These are phyloP conservation scores for Ginglymostoma cirratum DNA, from an alignment of 2,113 vertebrate species.

Conservation along the genomic window DNA sequence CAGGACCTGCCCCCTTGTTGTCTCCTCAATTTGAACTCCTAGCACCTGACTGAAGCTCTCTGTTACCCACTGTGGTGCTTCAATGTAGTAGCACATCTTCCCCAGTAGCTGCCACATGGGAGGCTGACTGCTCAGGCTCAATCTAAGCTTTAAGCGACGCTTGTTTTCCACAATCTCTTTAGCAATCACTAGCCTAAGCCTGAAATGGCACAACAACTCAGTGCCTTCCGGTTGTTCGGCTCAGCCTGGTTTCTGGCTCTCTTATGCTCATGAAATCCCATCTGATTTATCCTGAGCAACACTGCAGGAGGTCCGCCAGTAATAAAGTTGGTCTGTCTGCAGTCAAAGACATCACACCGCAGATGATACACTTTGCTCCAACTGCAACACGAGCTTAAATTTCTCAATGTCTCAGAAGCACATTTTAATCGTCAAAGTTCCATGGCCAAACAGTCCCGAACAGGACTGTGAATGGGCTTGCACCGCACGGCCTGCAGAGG, in stretches of 20 bases:
- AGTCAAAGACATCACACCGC: not conserved
- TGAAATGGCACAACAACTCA: not conserved
- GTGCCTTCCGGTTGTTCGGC: not conserved
- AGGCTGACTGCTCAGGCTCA: not conserved
- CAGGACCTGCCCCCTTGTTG: not conserved
- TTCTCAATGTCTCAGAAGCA: not conserved
- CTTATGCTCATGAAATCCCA: not conserved
- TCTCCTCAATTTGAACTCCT: not conserved
- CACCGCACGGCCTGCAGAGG: too few relatives aligned
- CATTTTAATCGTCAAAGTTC: not conserved
- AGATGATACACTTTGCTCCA: not conserved
- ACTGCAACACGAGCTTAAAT: not conserved
- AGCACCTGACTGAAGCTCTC: not conserved
- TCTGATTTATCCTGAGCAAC: not conserved
- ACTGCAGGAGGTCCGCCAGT: not conserved
- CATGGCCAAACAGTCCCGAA: not conserved
- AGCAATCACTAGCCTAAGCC: not conserved
- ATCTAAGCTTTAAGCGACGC: not conserved
- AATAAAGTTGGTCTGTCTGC: not conserved
- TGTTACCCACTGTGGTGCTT: not conserved
- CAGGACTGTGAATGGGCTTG: too few relatives aligned
- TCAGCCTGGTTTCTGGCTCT: not conserved
- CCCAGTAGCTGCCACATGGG: not conserved
- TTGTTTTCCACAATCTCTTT: not conserved
- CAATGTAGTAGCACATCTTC: not conserved